Percentiles rank a stretch among this genome's conserved stretches.
Evolutionary conservation across 2,113 vertebrate species (phyloP).

Genomic region (Perca flavescens): DNA sequence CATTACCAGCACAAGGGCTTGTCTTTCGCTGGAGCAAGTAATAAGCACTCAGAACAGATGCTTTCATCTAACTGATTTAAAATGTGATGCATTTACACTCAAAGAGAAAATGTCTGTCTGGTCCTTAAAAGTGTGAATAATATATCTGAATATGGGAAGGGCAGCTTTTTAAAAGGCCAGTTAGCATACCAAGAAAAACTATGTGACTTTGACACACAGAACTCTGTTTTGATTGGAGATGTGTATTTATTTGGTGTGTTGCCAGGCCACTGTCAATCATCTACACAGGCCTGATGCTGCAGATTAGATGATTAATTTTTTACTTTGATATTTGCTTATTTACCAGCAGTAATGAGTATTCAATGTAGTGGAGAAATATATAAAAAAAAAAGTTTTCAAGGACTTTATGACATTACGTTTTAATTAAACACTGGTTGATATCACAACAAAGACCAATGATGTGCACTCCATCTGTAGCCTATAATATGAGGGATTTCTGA

Average conservation of each 20-base stretch:
- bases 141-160: slow-evolving; percentile 42
- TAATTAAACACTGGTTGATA: slow-evolving; percentile 2
- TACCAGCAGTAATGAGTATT: neutral
- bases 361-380: neutral
- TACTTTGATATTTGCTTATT: neutral
- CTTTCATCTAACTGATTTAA: slow-evolving; percentile 79
- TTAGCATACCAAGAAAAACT: slow-evolving; percentile 9
- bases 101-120: slow-evolving; percentile 62
- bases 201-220: slow-evolving; percentile 8
- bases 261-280: slow-evolving; percentile 8
- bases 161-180: slow-evolving; percentile 36
- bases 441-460: neutral
- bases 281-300: neutral
- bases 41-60: slow-evolving; percentile 80
- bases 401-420: neutral
- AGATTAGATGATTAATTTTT: neutral
- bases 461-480: neutral
- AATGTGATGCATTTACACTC: slow-evolving; percentile 70
- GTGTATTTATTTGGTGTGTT: neutral
- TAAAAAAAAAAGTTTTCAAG: neutral
- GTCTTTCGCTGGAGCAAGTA: slow-evolving; percentile 72
- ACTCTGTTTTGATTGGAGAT: neutral
- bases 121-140: slow-evolving; percentile 58
- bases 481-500: neutral
- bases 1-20: slow-evolving; percentile 70